These are phyloP conservation scores for Tragelaphus oryx DNA, from an alignment of 2,797 vertebrate species.

Conservation along the genomic window DNA sequence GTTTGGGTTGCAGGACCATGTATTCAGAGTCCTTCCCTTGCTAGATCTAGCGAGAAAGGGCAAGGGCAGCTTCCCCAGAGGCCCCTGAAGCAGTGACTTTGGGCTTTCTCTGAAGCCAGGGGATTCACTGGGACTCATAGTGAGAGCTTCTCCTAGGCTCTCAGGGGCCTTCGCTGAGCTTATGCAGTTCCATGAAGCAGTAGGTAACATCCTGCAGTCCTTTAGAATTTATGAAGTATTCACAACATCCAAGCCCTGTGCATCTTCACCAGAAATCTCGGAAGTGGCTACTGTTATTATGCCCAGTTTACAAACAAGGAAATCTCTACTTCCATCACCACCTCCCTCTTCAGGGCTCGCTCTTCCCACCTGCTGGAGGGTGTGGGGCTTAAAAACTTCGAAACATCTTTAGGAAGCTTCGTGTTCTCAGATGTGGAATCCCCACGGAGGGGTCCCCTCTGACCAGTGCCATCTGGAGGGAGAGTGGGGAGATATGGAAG, in stretches of 20 bases:
- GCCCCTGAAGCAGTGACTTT: neutral
- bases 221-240: neutral
- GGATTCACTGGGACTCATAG: neutral
- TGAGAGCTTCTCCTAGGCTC: neutral
- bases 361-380: neutral
- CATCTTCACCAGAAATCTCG: neutral
- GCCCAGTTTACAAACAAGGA: neutral
- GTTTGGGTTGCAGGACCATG: neutral
- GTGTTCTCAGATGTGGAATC: neutral
- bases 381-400: neutral
- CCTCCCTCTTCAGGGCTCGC: neutral
- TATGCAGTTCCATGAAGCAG: neutral
- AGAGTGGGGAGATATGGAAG: neutral
- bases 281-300: neutral
- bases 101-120: neutral
- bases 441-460: neutral
- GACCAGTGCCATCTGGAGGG: neutral
- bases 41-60: neutral
- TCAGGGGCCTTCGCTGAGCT: neutral
- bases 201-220: neutral
- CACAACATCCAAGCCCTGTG: neutral
- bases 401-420: neutral
- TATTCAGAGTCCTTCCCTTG: neutral
- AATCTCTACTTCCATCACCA: neutral
- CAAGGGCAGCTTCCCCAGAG: neutral